A percentile compares a stretch with the other conserved stretches of the same genome.
Conservation (phyloP, 1,140 invertebrate genomes). For the Micrasema minimum region DNA sequence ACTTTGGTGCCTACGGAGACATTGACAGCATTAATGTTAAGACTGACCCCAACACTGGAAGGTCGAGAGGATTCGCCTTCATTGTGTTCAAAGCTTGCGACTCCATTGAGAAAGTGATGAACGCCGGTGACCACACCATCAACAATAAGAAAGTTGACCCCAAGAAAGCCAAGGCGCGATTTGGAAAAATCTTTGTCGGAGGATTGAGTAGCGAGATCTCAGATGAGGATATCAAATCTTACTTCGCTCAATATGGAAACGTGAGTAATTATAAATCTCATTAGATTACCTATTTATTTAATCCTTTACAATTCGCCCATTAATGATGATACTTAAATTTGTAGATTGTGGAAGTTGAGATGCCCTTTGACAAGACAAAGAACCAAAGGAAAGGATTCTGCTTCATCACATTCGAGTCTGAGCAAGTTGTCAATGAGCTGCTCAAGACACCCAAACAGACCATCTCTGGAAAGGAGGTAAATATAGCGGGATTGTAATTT, state of each 20-base stretch:
- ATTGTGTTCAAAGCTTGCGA: slow-evolving; percentile 92
- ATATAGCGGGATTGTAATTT: no score
- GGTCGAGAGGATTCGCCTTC: slow-evolving; percentile 93
- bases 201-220: slow-evolving; percentile 88
- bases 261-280: slow-evolving; percentile 68
- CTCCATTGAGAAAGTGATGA: slow-evolving; percentile 90
- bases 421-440: slow-evolving; percentile 90
- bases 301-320: slow-evolving; percentile 16
- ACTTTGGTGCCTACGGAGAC: slow-evolving; percentile 89
- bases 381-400: slow-evolving; percentile 95
- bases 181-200: slow-evolving; percentile 96
- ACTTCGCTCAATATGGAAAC: slow-evolving; percentile 90
- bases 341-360: slow-evolving; percentile 92
- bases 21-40: slow-evolving; percentile 95
- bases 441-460: slow-evolving; percentile 92
- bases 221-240: slow-evolving; percentile 92
- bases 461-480: slow-evolving; percentile 90
- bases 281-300: neutral
- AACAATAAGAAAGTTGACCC: slow-evolving; percentile 95
- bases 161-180: slow-evolving; percentile 92
- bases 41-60: slow-evolving; percentile 89
- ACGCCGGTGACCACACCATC: slow-evolving; percentile 87
- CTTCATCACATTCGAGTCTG: slow-evolving; percentile 94
- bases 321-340: slow-evolving; percentile 55
- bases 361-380: slow-evolving; percentile 96